Evolutionary conservation across 2,113 vertebrate species (phyloP).

Genomic region (Coturnix japonica): DNA sequence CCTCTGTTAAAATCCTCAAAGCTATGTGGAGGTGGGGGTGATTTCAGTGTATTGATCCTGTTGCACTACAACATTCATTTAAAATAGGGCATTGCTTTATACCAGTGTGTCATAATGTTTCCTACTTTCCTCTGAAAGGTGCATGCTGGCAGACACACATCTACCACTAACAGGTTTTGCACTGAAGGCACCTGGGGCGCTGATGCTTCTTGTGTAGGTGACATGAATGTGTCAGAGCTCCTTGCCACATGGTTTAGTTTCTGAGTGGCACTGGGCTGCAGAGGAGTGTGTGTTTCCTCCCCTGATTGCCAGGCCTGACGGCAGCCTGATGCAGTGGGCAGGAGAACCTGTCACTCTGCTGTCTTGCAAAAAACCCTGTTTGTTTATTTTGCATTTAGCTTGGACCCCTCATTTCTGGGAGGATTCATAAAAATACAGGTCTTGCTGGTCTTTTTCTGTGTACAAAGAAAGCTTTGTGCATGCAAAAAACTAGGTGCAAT

Average conservation of each 20-base stretch:
- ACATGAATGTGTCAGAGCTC: background rate
- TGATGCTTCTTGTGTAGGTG: accelerated
- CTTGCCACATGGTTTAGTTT: accelerated
- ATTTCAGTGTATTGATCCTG: background rate
- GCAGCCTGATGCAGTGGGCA: accelerated
- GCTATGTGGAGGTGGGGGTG: background rate
- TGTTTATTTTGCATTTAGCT: background rate
- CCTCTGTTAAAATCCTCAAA: background rate
- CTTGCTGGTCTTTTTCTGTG: background rate
- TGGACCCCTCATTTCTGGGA: background rate
- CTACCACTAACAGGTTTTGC: background rate
- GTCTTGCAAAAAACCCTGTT: background rate
- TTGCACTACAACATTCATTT: background rate
- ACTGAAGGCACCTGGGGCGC: accelerated
- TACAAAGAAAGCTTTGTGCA: background rate
- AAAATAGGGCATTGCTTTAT: background rate
- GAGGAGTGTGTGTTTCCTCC: background rate
- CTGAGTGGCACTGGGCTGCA: accelerated
- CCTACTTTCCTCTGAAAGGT: background rate
- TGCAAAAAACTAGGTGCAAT: background rate
- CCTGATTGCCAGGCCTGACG: accelerated
- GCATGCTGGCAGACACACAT: accelerated
- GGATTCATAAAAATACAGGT: background rate
- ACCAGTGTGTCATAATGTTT: accelerated
- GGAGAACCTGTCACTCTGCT: accelerated